Base-by-base conservation (phyloP, 1,140 invertebrate genomes). In the Alviniconcha marisindica region DNA sequence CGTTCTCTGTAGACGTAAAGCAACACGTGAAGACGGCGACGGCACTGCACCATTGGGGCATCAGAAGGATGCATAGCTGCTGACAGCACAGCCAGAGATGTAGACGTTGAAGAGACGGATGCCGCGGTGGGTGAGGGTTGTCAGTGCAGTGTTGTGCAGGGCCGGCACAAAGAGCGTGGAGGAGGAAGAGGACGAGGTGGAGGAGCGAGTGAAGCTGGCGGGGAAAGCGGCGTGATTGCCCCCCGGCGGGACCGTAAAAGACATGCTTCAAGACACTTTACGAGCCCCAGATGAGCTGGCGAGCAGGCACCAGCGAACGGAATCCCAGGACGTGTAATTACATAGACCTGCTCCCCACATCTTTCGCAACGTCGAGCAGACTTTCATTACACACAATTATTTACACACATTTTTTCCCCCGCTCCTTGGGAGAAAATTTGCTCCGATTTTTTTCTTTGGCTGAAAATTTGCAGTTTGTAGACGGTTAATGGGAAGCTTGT, bases 401-500 rank as follows among this genome's bases (percentile, higher is more conserved):
- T 66, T 66, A 14, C 63, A 66, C 63, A 48, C 7, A 48, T 48
- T 48, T 48, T 60, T 33, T 33, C n/a, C 63, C 63, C 63, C 28
- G 28, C 63, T 66, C 28, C n/a, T 28, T 66, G 28, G 28, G 28
- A 66, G 31, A 33, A 66, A 66, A 66, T 66, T 66, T 66, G 63
- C 28, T 66, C 24, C 28, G 31, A 28, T 14, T 66, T 24, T 31
- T 12, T 33, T 28, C 2, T 71, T 14, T 15, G 73, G 73, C 7
- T 2, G 44, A 51, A 76, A 76, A 3, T 51, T 40, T 51, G 44
- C 73, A 48, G 40, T 51, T 48, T 76, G 40, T 76, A 33, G 73
- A 24, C 73, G 40, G 31, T 40, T 76, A 76, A 76, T 76, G 73
- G 40, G 31, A 21, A 0, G 44, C 73, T 76, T 76, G 73, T 48